These are phyloP conservation scores for Capreolus pygargus DNA, from an alignment of 2,113 vertebrate species.

Conservation along the genomic window DNA sequence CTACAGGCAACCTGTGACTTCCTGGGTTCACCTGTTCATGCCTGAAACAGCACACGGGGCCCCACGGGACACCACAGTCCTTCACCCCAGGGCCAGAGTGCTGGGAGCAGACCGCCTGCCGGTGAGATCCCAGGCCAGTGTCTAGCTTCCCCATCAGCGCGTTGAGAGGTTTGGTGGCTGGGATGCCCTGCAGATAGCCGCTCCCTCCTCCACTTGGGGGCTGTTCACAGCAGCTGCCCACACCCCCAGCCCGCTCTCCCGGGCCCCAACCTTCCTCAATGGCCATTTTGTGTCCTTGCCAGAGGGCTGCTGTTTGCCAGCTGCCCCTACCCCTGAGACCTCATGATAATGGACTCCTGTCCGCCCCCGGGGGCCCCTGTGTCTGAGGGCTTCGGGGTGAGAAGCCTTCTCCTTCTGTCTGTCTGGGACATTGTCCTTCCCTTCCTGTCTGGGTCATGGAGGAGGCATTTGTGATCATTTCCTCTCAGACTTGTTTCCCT, in stretches of 20 bases:
- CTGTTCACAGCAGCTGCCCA: not conserved
- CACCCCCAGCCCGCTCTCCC: not conserved
- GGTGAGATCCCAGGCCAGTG: not conserved
- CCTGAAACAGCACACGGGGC: not conserved
- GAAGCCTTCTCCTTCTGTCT: not conserved
- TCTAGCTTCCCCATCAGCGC: not conserved
- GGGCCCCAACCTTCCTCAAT: not conserved
- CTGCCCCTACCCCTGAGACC: not conserved
- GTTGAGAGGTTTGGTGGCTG: not conserved
- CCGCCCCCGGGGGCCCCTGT: not conserved
- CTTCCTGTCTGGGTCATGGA: not conserved
- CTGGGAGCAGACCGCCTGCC: not conserved
- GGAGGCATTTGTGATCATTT: not conserved
- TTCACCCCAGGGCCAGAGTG: fast-evolving
- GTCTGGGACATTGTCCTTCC: not conserved
- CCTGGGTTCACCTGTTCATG: not conserved
- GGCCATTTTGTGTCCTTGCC: not conserved
- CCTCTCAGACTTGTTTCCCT: not conserved
- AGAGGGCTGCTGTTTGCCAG: not conserved
- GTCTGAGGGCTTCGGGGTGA: not conserved
- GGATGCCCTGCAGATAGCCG: not conserved
- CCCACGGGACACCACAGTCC: not conserved
- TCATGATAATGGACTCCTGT: not conserved
- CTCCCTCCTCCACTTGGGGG: not conserved
- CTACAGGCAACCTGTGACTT: not conserved